Evolutionary conservation across 2,888 invertebrate species (phyloP).

Genomic region (Ernsta delagoae): DNA sequence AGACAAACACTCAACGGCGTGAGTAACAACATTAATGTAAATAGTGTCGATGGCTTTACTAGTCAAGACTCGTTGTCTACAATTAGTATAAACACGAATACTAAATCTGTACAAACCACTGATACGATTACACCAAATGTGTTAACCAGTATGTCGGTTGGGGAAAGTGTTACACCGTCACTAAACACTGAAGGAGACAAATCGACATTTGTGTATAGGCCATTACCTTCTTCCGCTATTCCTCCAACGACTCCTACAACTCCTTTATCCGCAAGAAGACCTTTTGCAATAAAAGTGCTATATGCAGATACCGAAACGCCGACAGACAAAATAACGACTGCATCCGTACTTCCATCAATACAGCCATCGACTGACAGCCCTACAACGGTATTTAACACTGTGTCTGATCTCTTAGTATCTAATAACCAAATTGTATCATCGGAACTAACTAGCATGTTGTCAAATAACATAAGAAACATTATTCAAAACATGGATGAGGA

Average conservation of each 20-base stretch:
- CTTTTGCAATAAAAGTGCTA: slow-evolving; percentile 79
- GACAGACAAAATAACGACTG: slow-evolving; percentile 72
- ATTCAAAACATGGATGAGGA: slow-evolving; percentile 75
- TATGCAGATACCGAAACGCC: slow-evolving; percentile 76
- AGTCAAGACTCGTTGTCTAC: slow-evolving; percentile 64
- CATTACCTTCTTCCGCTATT: slow-evolving; percentile 45
- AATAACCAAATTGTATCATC: slow-evolving; percentile 78
- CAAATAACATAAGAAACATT: slow-evolving; percentile 77
- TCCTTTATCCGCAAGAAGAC: slow-evolving; percentile 75
- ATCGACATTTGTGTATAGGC: slow-evolving; percentile 63
- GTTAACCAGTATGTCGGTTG: slow-evolving; percentile 77
- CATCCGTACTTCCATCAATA: slow-evolving; percentile 65
- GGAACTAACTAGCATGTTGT: slow-evolving; percentile 83
- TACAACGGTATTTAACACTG: slow-evolving; percentile 80
- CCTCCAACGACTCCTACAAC: slow-evolving; percentile 65
- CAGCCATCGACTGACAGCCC: slow-evolving; percentile 74
- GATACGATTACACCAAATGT: slow-evolving; percentile 75
- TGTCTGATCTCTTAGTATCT: slow-evolving; percentile 78
- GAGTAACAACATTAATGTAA: slow-evolving; percentile 82
- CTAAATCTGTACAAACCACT: slow-evolving; percentile 81
- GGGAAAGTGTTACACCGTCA: slow-evolving; percentile 71
- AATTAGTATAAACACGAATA: slow-evolving; percentile 70
- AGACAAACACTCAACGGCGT: slow-evolving; percentile 78
- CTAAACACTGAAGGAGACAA: slow-evolving; percentile 62
- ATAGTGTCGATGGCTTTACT: slow-evolving; percentile 69